Evolutionary conservation across 2,888 invertebrate genomes (phyloP).

Genomic region (Callyntrura sp.): DNA sequence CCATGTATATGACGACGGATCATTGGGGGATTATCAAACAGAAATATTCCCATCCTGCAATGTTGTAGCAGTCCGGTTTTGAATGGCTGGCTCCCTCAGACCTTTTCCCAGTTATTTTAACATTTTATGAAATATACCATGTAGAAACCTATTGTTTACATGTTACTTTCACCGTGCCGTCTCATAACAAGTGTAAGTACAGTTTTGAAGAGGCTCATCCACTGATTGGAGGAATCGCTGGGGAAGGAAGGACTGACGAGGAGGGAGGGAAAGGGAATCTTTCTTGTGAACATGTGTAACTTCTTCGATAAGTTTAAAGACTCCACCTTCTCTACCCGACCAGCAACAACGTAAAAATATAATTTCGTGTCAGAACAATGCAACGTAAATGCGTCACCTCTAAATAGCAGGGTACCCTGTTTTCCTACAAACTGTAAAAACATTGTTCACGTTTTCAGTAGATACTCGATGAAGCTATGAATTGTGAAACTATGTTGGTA

Average conservation of each 20-base stretch:
- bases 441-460: no score
- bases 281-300: conserved; percentile 71
- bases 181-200: conserved; percentile 3
- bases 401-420: neutral
- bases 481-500: no score
- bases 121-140: conserved; percentile 52
- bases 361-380: neutral
- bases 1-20: neutral
- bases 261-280: conserved; percentile 77
- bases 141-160: neutral
- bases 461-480: neutral
- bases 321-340: conserved; percentile 57
- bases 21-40: neutral
- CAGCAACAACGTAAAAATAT: conserved; percentile 28
- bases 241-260: conserved; percentile 61
- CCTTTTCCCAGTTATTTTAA: conserved; percentile 40
- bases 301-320: conserved; percentile 57
- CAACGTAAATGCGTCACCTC: neutral
- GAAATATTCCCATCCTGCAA: conserved; percentile 18
- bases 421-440: neutral
- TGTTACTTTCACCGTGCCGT: conserved; percentile 2
- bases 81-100: conserved; percentile 77
- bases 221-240: conserved; percentile 50
- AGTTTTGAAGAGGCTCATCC: neutral
- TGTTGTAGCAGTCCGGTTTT: conserved; percentile 65